Percentiles rank a stretch among this genome's conserved stretches.
Evolutionary conservation across 2,888 invertebrate species (phyloP).

Genomic region (Tachina fera): DNA sequence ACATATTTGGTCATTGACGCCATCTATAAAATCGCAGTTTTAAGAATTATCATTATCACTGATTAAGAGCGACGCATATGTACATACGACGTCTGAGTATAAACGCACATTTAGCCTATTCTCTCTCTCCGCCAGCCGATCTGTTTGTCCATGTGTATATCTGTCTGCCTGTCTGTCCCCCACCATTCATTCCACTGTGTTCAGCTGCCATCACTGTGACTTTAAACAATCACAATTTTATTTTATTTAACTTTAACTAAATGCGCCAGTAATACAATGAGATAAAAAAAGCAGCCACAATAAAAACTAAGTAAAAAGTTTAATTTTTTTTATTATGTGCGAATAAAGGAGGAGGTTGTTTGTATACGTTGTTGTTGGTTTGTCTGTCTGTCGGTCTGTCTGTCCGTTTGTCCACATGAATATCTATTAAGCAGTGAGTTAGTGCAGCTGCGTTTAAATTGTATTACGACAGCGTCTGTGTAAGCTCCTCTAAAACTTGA

Average conservation of each 20-base stretch:
- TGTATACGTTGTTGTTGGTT: conserved; percentile 12
- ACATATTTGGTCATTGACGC: conserved; percentile 60
- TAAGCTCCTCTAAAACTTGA: conserved; percentile 60
- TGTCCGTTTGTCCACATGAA: neutral
- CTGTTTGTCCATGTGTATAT: neutral
- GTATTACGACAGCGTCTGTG: conserved; percentile 17
- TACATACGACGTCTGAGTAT: conserved; percentile 59
- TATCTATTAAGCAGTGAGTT: neutral
- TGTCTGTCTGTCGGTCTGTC: conserved; percentile 12
- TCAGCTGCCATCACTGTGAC: conserved; percentile 38
- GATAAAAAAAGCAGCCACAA: conserved; percentile 69
- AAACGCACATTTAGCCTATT: conserved; percentile 23
- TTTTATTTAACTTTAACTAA: conserved; percentile 73
- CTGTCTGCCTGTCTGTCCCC: neutral
- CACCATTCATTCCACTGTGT: neutral
- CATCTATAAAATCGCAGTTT: conserved; percentile 59
- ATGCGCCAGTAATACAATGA: conserved; percentile 62
- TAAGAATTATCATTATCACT: conserved; percentile 72
- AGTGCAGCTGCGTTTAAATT: conserved; percentile 54
- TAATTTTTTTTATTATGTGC: conserved; percentile 59
- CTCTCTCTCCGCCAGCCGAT: neutral
- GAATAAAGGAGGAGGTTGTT: conserved; percentile 32
- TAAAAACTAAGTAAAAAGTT: conserved; percentile 66
- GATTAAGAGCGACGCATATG: conserved; percentile 77
- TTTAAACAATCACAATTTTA: conserved; percentile 64